Conservation (phyloP, 2,888 invertebrate species). For the Xylocampa areola region DNA sequence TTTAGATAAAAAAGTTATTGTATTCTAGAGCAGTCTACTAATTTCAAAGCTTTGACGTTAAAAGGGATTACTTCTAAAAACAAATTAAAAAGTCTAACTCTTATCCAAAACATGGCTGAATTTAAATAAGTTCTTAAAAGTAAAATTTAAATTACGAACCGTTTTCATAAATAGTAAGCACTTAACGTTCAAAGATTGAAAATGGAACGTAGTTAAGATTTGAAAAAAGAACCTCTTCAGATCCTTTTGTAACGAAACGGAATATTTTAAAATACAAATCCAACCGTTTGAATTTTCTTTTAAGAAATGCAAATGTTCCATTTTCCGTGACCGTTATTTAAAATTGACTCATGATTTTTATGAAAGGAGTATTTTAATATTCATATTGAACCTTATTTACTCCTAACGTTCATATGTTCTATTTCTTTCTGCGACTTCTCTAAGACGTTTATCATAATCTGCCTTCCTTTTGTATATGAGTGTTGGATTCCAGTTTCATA, state of each 20-base stretch:
- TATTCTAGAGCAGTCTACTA: too few species aligned
- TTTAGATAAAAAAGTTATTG: too few species aligned
- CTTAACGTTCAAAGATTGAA: constrained; percentile 21
- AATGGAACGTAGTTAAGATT: constrained; percentile 29
- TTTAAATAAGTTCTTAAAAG: background rate
- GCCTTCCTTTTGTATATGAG: too few species aligned
- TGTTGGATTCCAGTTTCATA: too few species aligned
- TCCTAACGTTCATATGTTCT: too few species aligned
- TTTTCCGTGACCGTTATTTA: constrained; percentile 18
- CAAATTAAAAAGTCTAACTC: constrained; percentile 4
- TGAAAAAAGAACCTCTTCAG: constrained; percentile 26
- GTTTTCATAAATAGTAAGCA: constrained; percentile 14
- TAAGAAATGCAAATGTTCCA: constrained; percentile 22
- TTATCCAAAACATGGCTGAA: background rate
- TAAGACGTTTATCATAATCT: too few species aligned
- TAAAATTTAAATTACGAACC: constrained; percentile 3
- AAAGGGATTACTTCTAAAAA: too few species aligned
- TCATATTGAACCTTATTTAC: too few species aligned
- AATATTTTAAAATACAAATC: constrained; percentile 39
- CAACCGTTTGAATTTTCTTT: constrained; percentile 19
- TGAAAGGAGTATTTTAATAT: too few species aligned
- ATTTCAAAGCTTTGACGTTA: too few species aligned
- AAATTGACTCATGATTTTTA: constrained; percentile 19
- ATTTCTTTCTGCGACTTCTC: too few species aligned
- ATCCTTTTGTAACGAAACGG: constrained; percentile 26